Conservation (phyloP, 2,113 vertebrate genomes). For the Hipposideros armiger region DNA sequence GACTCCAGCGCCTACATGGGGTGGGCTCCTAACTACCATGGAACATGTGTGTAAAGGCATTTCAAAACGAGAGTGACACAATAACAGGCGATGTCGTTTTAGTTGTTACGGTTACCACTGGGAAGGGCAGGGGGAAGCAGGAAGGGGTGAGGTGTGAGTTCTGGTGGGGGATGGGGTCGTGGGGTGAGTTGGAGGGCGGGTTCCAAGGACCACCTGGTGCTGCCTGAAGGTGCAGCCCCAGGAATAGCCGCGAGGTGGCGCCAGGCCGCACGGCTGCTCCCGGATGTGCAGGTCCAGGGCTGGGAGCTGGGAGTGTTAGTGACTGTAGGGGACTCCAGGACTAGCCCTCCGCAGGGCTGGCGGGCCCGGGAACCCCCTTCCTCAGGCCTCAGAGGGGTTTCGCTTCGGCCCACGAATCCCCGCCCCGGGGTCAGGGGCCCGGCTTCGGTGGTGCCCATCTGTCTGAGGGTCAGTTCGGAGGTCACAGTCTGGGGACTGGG, state of each 20-base stretch:
- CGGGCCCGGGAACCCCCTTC: neutral
- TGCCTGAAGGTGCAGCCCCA: neutral
- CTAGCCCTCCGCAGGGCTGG: neutral
- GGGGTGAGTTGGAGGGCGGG: neutral
- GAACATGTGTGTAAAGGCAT: neutral
- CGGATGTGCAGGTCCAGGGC: neutral
- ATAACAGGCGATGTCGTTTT: neutral
- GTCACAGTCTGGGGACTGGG: neutral
- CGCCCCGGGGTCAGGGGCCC: neutral
- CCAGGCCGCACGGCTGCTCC: neutral
- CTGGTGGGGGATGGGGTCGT: neutral
- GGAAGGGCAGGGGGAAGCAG: too few species aligned
- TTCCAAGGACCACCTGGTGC: neutral
- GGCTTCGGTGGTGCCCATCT: neutral
- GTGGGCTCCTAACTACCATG: too few species aligned
- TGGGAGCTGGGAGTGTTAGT: neutral
- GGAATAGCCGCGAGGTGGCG: neutral
- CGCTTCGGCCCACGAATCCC: neutral
- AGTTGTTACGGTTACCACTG: neutral
- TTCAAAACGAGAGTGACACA: slow-evolving; percentile 19
- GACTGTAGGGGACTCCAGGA: neutral
- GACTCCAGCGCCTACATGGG: neutral
- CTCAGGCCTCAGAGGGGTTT: neutral
- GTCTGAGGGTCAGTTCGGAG: neutral
- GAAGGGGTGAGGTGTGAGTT: neutral